Conservation (phyloP, 2,888 invertebrate genomes). For the Cyclophora punctaria region DNA sequence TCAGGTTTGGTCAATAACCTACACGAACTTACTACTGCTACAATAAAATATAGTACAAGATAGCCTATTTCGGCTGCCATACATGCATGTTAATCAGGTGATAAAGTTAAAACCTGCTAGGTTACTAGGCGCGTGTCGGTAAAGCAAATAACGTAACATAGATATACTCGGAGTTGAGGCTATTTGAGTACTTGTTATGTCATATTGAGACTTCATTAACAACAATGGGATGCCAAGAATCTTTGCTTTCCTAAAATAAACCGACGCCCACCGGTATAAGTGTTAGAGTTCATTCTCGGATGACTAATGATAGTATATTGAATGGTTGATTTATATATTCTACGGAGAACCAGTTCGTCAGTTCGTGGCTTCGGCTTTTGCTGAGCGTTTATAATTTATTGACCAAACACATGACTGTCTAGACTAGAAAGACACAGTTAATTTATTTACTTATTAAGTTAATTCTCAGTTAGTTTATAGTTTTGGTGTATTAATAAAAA, state of each 20-base stretch:
- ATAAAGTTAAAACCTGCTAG: too few relatives aligned
- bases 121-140: too few relatives aligned
- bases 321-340: constrained; percentile 13
- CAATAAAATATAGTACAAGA: too few relatives aligned
- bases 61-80: too few relatives aligned
- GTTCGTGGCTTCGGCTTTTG: constrained; percentile 5
- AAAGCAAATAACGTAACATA: too few relatives aligned
- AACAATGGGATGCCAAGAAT: constrained; percentile 22
- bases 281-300: constrained; percentile 5
- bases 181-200: constrained; percentile 20
- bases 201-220: constrained; percentile 21
- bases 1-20: too few relatives aligned
- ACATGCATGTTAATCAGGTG: too few relatives aligned
- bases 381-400: constrained; percentile 1
- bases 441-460: background rate
- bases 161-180: background rate
- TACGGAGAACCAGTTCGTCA: constrained; percentile 8
- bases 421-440: too few relatives aligned
- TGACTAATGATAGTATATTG: constrained; percentile 10
- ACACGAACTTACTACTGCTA: too few relatives aligned
- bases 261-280: constrained; percentile 11
- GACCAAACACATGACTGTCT: background rate
- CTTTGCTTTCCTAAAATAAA: constrained; percentile 14
- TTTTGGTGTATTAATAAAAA: background rate
- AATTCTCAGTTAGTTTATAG: background rate